A percentile compares a stretch with the other conserved stretches of the same genome.
These are phyloP conservation scores for Forficula auricularia DNA, from an alignment of 1,140 invertebrate species.

Conservation along the genomic window DNA sequence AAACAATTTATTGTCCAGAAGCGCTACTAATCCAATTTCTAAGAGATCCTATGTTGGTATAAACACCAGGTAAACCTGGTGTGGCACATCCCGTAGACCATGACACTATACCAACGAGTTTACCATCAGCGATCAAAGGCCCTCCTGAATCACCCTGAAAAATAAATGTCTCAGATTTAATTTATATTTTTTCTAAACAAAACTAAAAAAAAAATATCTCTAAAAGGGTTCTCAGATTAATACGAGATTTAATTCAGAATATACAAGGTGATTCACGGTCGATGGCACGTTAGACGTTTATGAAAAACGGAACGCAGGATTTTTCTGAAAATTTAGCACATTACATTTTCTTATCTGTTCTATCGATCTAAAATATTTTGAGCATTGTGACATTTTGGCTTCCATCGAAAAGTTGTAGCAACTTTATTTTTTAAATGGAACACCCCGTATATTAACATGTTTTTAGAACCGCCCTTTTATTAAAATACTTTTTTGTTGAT, in stretches of 20 bases:
- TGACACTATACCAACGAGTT: conserved; percentile 46
- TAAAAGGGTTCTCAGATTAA: neutral
- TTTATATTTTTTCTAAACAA: neutral
- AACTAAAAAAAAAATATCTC: neutral
- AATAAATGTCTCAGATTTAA: conserved; percentile 12
- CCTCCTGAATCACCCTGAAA: conserved; percentile 37
- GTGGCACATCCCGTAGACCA: conserved; percentile 53
- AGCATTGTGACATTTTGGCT: too few relatives aligned
- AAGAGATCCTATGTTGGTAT: conserved; percentile 41
- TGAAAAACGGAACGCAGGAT: too few relatives aligned
- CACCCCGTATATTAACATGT: too few relatives aligned
- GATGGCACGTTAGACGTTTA: too few relatives aligned
- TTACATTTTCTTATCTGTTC: too few relatives aligned
- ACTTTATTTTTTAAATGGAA: too few relatives aligned
- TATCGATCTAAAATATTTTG: too few relatives aligned
- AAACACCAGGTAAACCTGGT: conserved; percentile 47
- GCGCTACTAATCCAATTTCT: conserved; percentile 33
- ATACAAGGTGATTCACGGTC: neutral
- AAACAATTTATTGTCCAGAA: too few relatives aligned
- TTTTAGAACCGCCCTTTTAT: too few relatives aligned
- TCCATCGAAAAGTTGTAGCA: too few relatives aligned
- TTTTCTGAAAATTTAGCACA: too few relatives aligned
- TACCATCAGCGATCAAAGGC: conserved; percentile 30
- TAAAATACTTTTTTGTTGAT: too few relatives aligned
- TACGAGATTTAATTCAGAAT: neutral